A percentile compares a stretch with the other conserved stretches of the same genome.
phyloP scores from a whole-genome alignment of 2,113 vertebrate species.

The Rafetus swinhoei region DNA sequence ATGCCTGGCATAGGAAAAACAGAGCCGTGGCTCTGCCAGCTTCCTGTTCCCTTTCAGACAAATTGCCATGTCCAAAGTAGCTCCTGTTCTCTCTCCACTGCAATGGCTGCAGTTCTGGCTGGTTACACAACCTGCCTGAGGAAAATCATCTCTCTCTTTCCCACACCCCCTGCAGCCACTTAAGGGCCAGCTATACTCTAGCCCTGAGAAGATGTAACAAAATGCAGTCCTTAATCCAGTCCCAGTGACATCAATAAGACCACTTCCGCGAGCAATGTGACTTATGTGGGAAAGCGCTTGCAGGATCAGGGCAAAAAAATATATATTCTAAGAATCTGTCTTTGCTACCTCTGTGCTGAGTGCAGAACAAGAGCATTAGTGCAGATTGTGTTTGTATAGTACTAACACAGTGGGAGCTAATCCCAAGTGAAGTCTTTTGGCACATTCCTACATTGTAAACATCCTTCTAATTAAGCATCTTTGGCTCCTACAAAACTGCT shows the following conservation, averaged over 20 bases:
- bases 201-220: not conserved
- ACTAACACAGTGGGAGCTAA: no score
- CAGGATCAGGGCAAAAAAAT: not conserved
- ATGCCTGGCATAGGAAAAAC: not conserved
- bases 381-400: no score
- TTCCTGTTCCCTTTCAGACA: not conserved
- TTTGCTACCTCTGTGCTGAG: not conserved
- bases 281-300: not conserved
- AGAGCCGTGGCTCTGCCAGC: not conserved
- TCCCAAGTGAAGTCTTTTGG: no score
- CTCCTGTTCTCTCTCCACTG: not conserved
- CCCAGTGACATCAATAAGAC: not conserved
- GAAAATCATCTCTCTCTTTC: not conserved
- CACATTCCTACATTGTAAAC: no score
- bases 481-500: no score
- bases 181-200: not conserved
- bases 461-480: no score
- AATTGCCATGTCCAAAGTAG: not conserved
- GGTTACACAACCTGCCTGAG: not conserved
- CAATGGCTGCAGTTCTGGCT: not conserved
- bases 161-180: not conserved
- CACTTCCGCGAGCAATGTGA: not conserved
- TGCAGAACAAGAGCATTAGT: no score
- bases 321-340: not conserved
- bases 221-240: not conserved